Percentiles rank a stretch among this genome's conserved stretches.
Conservation (phyloP, 2,113 vertebrate species). For the Melanotaenia duboulayi region DNA sequence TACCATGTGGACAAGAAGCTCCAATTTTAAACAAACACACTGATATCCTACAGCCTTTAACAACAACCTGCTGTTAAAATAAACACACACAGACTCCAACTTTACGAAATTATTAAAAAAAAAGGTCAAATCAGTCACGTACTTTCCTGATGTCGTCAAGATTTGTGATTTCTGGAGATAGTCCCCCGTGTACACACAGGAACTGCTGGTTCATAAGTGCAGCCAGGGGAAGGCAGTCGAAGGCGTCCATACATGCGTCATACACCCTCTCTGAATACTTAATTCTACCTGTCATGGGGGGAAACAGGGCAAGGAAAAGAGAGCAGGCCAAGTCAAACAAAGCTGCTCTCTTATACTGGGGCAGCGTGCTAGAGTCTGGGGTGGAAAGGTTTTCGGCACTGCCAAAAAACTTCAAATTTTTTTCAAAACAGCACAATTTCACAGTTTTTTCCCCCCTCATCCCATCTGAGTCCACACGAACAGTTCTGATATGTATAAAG, state of each 20-base stretch:
- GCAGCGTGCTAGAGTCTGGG: slow-evolving; percentile 36
- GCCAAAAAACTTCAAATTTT: slow-evolving; percentile 61
- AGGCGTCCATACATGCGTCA: slow-evolving; percentile 99
- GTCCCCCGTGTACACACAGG: slow-evolving; percentile 96
- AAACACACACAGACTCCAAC: neutral
- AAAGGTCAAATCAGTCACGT: slow-evolving; percentile 76
- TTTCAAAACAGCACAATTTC: slow-evolving; percentile 55
- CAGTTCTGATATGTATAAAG: slow-evolving; percentile 80
- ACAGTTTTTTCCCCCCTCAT: slow-evolving; percentile 3
- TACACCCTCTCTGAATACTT: slow-evolving; percentile 99
- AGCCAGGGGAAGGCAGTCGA: slow-evolving; percentile 98
- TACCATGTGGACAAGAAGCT: slow-evolving; percentile 8
- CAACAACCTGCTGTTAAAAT: slow-evolving; percentile 16
- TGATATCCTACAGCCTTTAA: slow-evolving; percentile 29
- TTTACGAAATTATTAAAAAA: slow-evolving; percentile 40
- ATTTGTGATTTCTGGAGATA: slow-evolving; percentile 98
- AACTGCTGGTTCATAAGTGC: slow-evolving; percentile 99
- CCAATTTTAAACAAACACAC: slow-evolving; percentile 13
- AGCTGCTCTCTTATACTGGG: slow-evolving; percentile 42
- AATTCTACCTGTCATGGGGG: slow-evolving; percentile 93
- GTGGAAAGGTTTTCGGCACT: slow-evolving; percentile 44
- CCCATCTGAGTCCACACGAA: slow-evolving; percentile 61
- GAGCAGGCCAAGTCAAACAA: slow-evolving; percentile 69
- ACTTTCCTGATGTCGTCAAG: slow-evolving; percentile 99
- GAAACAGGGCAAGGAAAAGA: slow-evolving; percentile 43